Conservation (phyloP, 2,888 invertebrate species). For the Ephialtes manifestator region DNA sequence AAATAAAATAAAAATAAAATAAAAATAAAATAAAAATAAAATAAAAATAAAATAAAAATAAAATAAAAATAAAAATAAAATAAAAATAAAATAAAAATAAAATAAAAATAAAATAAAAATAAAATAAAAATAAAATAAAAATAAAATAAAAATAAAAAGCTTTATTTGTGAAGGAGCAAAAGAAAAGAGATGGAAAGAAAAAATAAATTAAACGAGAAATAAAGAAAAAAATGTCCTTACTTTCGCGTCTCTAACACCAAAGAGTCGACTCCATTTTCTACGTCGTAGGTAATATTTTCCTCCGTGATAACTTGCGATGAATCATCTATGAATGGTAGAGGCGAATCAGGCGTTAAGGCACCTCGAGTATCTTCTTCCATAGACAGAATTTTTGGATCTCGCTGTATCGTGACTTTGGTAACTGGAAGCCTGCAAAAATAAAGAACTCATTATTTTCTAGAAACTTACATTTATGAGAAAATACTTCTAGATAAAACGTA, state of each 20-base stretch:
- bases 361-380: conserved; percentile 78
- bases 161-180: too few species aligned
- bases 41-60: too few species aligned
- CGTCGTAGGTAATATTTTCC: conserved; percentile 69
- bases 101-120: too few species aligned
- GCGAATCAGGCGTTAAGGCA: conserved; percentile 76
- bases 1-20: too few species aligned
- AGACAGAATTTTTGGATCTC: conserved; percentile 75
- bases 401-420: conserved; percentile 76
- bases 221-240: conserved; percentile 72
- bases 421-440: conserved; percentile 73
- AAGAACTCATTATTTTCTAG: conserved; percentile 76
- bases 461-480: conserved; percentile 78
- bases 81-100: too few species aligned
- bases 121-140: too few species aligned
- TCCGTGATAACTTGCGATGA: conserved; percentile 58
- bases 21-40: too few species aligned
- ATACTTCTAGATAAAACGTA: background rate
- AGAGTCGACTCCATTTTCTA: conserved; percentile 81
- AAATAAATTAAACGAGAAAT: background rate
- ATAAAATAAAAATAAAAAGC: too few species aligned
- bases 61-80: too few species aligned
- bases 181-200: background rate
- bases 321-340: conserved; percentile 78
- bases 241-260: conserved; percentile 81